Evolutionary conservation across 2,888 invertebrate genomes (phyloP), one percentile per base, ranked within the genome.

Genomic region (Leucophenga montana): DNA sequence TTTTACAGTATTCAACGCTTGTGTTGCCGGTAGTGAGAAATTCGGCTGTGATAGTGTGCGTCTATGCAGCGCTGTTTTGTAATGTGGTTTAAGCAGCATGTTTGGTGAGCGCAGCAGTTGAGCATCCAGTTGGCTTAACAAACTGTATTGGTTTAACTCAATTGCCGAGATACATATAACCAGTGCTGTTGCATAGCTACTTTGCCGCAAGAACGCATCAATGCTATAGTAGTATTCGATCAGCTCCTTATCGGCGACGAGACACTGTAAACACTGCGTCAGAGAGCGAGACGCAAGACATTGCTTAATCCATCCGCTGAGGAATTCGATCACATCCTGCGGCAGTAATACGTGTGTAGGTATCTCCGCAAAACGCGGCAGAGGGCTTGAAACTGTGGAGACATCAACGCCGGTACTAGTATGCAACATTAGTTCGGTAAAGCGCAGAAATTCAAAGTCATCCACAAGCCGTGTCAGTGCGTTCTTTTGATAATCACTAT

Each of bases 131-230:
- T 93, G 92, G 11, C 91, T 91, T 46, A 93, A 88, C 59, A 93
- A 83, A 70, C 90, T 90, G 27, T 91, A 90, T 78, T 92, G 92
- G 83, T 92, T 92, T 65, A 91, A 88, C 86, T 93, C 93, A 0
- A 93, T 90, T 22, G 93, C 92, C 77, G 90, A 90, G 56, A 93
- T 87, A 79, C 92, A 93, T 48, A 92, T 91, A 53, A 93, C 88
- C 2, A 92, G 89, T 1, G 92, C 91, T 78, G 92, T 92, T 14
- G 91, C 90, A 84, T 92, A 91, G 70, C 89, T 88, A 75, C 91
- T 90, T 81, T 92, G 91, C 61, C 91, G 90, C 69, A 93, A 85
- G 85, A 91, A 93, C 18, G 93, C 89, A 65, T 90, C 84, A 72
- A 89, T 89, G 75, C 71, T 74, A 56, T 92, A 92, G 79, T 92